Conservation (phyloP, 2,113 vertebrate genomes). For the Myxocyprinus asiaticus region DNA sequence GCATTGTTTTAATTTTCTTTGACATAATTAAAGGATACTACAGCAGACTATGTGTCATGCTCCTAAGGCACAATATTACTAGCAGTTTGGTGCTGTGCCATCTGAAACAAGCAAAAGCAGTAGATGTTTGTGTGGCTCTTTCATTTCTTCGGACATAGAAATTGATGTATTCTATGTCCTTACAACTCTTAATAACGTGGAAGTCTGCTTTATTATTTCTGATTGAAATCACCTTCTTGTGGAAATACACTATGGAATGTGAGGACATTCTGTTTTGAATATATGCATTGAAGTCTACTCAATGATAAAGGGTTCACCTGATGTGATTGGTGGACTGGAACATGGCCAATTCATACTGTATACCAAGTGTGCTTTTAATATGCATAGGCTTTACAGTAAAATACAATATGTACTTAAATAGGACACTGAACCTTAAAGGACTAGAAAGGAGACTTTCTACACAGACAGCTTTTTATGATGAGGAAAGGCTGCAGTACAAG, state of each 20-base stretch:
- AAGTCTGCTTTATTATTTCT: no score
- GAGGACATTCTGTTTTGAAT: background rate
- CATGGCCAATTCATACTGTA: constrained; percentile 17
- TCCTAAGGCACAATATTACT: background rate
- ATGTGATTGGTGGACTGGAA: constrained; percentile 21
- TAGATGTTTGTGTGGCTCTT: no score
- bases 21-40: constrained; percentile 1
- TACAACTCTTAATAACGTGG: background rate
- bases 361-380: constrained; percentile 14
- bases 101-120: background rate
- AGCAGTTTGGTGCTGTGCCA: background rate
- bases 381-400: constrained; percentile 6
- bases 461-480: background rate
- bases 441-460: constrained; percentile 7
- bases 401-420: background rate
- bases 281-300: background rate
- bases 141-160: background rate
- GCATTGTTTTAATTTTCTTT: constrained; percentile 14
- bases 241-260: no score
- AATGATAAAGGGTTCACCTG: constrained; percentile 8
- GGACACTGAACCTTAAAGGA: constrained; percentile 1
- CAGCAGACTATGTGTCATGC: background rate
- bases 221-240: no score
- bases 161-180: background rate
- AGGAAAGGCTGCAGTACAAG: constrained; percentile 14